Base-by-base conservation (phyloP, 1,140 invertebrate genomes). In the Orussus abietinus region DNA sequence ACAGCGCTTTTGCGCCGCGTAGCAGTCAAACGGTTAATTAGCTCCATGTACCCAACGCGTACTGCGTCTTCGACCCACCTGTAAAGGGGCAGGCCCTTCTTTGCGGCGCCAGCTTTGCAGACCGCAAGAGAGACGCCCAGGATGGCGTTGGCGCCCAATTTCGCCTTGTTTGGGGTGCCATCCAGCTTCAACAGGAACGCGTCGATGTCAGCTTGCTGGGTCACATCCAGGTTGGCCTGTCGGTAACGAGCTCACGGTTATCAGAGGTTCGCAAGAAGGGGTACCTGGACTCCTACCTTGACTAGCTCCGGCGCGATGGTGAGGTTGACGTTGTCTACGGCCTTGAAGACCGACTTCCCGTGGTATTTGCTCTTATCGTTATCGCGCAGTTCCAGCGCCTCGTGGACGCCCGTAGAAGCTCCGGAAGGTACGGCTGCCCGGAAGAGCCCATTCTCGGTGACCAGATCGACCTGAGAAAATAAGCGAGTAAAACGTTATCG, bases 101-200 rank as follows among this genome's bases (percentile, higher is more conserved):
- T 88, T 47, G 91, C 91, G 55, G 96, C 96, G 38, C 93, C 96
- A 62, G 96, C 96, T 75, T 98, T 97, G 66, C 86, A 88, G 0
- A 96, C 86, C 49, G 96, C 96, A 56, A 99, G 72, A 5, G 96
- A 98, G 9, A 99, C 91, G 42, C 95, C 96, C 39, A 99, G 77
- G 72, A 98, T 97, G 32, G 96, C 94, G 77, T 99, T 99, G 38
- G 96, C 96, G 57, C 96, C 96, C 53, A 96, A 80, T 59, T 92
- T 95, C 14, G 83, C 82, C 75, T 99, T 99, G 71, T 98, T 98
- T 49, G 95, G 90, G 42, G 96, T 98, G 17, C 94, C 95, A 77
- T 99, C 96, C 32, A 98, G 74, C 53, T 85, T 80, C 36, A 97
- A 64, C 79, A 99, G 87, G 57, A 97, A 85, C 29, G 96, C 80